Evolutionary conservation across 2,113 vertebrate species (phyloP), one percentile per base, ranked within the genome.

Genomic region (Pitta sordida): DNA sequence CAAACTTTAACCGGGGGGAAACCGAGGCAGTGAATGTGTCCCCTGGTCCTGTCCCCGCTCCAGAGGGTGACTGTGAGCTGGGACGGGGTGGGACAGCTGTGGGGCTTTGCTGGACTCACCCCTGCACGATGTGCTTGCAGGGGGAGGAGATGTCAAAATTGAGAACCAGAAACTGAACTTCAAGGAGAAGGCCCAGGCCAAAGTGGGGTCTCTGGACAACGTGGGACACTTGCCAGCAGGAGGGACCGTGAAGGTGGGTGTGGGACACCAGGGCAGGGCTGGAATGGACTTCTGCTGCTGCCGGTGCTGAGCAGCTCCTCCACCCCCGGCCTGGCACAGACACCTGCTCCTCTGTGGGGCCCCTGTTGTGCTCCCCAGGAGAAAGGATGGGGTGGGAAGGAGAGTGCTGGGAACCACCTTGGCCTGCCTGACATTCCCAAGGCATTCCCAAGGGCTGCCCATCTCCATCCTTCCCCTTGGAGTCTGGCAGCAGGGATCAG

Each of bases 121-220:
- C 39, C 85, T 39, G 2, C 49, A 5, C 41, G 0, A 0, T 76
- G 65, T 83, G 36, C 2, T 94, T 92, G 36, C 83, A 99, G 99
- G 99, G 3, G 99, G 98, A 51, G 98, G 98, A 16, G 98, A 98
- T 1, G 97, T 99, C 91, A 99, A 99, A 97, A 98, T 98, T 3
- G 99, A 99, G 94, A 98, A 98, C 74, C 98, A 98, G 97, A 99
- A 99, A 95, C 83, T 99, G 94, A 99, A 97, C 97, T 98, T 98
- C 80, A 99, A 98, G 96, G 99, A 99, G 90, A 99, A 99, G 96
- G 98, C 98, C 64, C 98, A 99, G 82, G 98, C 98, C 48, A 99
- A 99, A 91, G 98, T 98, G 94, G 98, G 98, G 7, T 99, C 99
- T 17, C 96, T 98, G 93, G 99, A 99, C 92, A 99, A 98, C 3